phyloP scores from a whole-genome alignment of 2,888 invertebrate genomes.

The Caenorhabditis wallacei region DNA sequence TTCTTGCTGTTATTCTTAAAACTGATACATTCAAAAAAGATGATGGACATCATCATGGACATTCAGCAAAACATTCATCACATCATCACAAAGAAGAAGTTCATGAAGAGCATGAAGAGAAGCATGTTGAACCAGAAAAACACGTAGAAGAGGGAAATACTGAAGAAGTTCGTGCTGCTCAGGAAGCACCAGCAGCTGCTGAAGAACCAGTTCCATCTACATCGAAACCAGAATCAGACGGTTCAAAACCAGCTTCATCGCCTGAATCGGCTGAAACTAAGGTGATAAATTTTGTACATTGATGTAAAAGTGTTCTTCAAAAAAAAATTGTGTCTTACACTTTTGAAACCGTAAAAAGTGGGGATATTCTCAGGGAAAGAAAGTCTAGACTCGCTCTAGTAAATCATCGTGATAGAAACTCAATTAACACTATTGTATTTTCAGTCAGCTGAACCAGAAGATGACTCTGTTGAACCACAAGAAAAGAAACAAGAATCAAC shows the following conservation, averaged over 20 bases:
- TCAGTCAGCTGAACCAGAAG: slow-evolving; percentile 25
- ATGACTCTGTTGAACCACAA: slow-evolving; percentile 14
- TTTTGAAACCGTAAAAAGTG: no score
- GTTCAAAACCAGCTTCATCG: neutral
- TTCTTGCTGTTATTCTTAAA: slow-evolving; percentile 66
- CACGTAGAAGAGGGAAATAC: slow-evolving; percentile 2
- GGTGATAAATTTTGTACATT: neutral
- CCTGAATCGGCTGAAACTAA: slow-evolving; percentile 1
- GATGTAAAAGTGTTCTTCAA: no score
- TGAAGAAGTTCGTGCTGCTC: slow-evolving; percentile 22
- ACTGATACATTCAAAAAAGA: slow-evolving; percentile 59
- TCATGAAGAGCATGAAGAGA: slow-evolving; percentile 17
- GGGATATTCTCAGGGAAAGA: no score
- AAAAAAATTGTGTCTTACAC: no score
- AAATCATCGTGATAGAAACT: no score
- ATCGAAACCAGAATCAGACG: neutral
- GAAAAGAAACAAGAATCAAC: slow-evolving; percentile 1
- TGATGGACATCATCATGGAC: slow-evolving; percentile 23
- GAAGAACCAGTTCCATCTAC: slow-evolving; percentile 30
- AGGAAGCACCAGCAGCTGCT: slow-evolving; percentile 25
- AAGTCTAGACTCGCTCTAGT: no score
- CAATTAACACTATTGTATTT: neutral
- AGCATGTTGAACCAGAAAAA: slow-evolving; percentile 25
- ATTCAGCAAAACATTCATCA: slow-evolving; percentile 20
- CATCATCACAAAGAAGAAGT: slow-evolving; percentile 12